Conservation (phyloP, 1,140 invertebrate species). For the Phymastichus coffea region DNA sequence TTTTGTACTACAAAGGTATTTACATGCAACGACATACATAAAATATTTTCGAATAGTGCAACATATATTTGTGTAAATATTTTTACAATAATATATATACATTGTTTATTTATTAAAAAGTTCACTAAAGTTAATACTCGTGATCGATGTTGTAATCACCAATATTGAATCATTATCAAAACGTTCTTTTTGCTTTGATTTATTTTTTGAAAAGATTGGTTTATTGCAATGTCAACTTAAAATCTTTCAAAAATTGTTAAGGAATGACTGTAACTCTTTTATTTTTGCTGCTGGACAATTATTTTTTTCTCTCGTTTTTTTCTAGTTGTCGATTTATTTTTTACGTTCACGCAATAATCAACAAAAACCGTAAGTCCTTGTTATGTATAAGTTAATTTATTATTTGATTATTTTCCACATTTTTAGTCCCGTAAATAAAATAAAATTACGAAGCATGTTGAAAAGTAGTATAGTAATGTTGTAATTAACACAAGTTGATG, state of each 20-base stretch:
- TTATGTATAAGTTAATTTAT: conserved; percentile 4
- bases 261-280: conserved; percentile 10
- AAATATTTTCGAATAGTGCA: conserved; percentile 8
- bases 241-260: background rate
- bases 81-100: conserved; percentile 1
- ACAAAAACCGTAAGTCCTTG: conserved; percentile 20
- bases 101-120: background rate
- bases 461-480: background rate
- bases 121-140: background rate
- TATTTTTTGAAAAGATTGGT: background rate
- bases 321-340: conserved; percentile 28
- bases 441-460: too few relatives aligned
- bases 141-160: conserved; percentile 2
- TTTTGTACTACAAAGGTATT: conserved; percentile 93
- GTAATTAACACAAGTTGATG: conserved; percentile 13
- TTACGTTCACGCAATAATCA: conserved; percentile 26
- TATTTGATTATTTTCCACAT: background rate
- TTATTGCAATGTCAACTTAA: background rate
- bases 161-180: conserved; percentile 2
- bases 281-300: conserved; percentile 13
- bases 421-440: background rate
- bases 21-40: conserved; percentile 25
- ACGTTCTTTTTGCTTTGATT: conserved; percentile 2
- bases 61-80: conserved; percentile 21
- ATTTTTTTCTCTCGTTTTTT: conserved; percentile 28